Base-by-base conservation (phyloP, 1,140 invertebrate genomes). In the Sycobia sp. region DNA sequence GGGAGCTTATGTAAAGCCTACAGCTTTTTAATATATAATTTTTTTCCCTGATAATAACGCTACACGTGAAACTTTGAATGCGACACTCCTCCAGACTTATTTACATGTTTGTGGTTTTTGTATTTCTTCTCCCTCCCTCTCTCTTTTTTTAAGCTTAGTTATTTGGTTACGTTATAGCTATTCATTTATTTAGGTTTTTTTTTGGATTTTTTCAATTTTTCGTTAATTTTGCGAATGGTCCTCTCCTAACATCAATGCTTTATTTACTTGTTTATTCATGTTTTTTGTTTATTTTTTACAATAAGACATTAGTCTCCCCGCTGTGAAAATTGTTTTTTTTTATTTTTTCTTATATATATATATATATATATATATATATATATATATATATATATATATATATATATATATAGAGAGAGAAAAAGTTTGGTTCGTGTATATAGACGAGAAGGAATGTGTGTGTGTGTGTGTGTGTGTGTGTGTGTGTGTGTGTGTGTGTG, bases 401-500 rank as follows among this genome's bases (percentile, higher is more conserved):
- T n/a, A n/a, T n/a, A n/a, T n/a, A n/a, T n/a, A n/a, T n/a, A n/a
- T n/a, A n/a, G n/a, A n/a, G n/a, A n/a, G n/a, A n/a, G n/a, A 62
- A 62, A 62, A 62, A 13, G 29, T 62, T 62, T 54, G 59, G 51
- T 51, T 60, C 38, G 25, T 38, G 36, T 53, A 27, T n/a, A n/a
- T 43, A 51, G 58, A 60, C 47, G 49, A 62, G 41, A 62, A 62
- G 59, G 50, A 62, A 50, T 22, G 46, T 46, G 49, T 43, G 27
- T 27, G n/a, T n/a, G n/a, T n/a, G n/a, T n/a, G n/a, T n/a, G n/a
- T n/a, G n/a, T n/a, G n/a, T n/a, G n/a, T n/a, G n/a, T n/a, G n/a
- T n/a, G n/a, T n/a, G n/a, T n/a, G n/a, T n/a, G n/a, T n/a, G n/a
- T n/a, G n/a, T n/a, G n/a, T n/a, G n/a, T n/a, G n/a, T n/a, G n/a